Percentiles rank a stretch among this genome's conserved stretches.
Conservation (phyloP, 2,888 invertebrate genomes). For the Drosophila anomelani region DNA sequence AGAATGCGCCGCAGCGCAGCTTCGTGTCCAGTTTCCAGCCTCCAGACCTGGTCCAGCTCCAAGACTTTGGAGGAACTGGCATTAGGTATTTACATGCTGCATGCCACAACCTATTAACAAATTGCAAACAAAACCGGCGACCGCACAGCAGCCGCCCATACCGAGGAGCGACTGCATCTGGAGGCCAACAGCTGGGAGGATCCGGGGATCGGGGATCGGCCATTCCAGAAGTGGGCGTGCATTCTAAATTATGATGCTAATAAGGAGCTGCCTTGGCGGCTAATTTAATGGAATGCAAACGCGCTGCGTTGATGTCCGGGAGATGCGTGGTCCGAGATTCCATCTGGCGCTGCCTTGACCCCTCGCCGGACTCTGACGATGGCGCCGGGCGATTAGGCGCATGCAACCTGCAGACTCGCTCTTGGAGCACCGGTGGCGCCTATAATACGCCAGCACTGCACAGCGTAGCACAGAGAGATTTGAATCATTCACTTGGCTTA, state of each 20-base stretch:
- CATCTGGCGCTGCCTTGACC: slow-evolving; percentile 66
- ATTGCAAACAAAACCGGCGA: slow-evolving; percentile 76
- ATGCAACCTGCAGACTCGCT: slow-evolving; percentile 64
- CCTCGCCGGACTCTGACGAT: slow-evolving; percentile 51
- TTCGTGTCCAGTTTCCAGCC: slow-evolving; percentile 31
- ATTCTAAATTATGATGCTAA: slow-evolving; percentile 73
- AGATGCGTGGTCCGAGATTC: slow-evolving; percentile 11
- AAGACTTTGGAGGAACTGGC: slow-evolving; percentile 15
- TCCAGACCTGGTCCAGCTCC: slow-evolving; percentile 13
- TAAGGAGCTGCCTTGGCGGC: slow-evolving; percentile 67
- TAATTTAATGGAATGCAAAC: slow-evolving; percentile 62
- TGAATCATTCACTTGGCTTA: slow-evolving; percentile 76
- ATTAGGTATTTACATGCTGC: slow-evolving; percentile 73
- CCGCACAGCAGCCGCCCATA: slow-evolving; percentile 54
- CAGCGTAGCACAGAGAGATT: slow-evolving; percentile 49
- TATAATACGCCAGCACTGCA: slow-evolving; percentile 43
- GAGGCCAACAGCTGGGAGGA: not conserved
- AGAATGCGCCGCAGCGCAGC: slow-evolving; percentile 43
- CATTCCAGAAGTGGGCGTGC: slow-evolving; percentile 67
- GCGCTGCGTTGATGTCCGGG: slow-evolving; percentile 69
- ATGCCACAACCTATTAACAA: slow-evolving; percentile 78
- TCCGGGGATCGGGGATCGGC: not conserved
- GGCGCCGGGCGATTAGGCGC: slow-evolving; percentile 76
- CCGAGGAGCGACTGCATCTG: slow-evolving; percentile 5
- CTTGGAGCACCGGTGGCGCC: slow-evolving; percentile 64